Base-by-base conservation (phyloP, 2,797 vertebrate genomes). In the Scarus forsteni region DNA sequence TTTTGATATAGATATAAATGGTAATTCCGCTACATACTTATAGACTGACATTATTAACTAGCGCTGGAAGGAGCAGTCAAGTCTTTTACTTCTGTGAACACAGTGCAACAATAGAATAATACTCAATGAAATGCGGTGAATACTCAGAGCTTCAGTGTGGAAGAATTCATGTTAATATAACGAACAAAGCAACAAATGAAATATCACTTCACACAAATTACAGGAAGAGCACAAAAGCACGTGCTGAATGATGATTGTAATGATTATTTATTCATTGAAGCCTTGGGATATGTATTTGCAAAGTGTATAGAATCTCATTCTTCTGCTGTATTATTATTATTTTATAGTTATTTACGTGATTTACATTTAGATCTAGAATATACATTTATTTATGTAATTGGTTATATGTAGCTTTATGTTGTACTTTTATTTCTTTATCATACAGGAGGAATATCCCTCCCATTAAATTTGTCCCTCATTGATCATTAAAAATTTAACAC, bases 1-100 rank as follows among this genome's bases (percentile, higher is more conserved):
- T 76, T 79, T 39, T 67, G 59, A 79, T 68, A 16, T 40, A 60
- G 66, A 83, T 75, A 80, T 55, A 66, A 82, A 70, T 8, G 0
- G 36, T 50, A 3, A 15, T 49, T 74, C 36, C 7, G 64, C 56
- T 34, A 5, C 44, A 45, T 49, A 43, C 50, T 36, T 48, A 60
- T 8, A 18, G 48, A 65, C 57, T 66, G 53, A 13, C 40, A 54
- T 51, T 46, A 70, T 62, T 55, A 80, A 67, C 42, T 34, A 43
- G 43, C 45, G 46, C 15, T 58, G 53, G 35, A 39, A 55, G 11
- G 34, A 71, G 40, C 48, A 70, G 51, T 46, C 57, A 45, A 11
- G 43, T 63, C 53, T 19, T 60, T 62, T 57, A 49, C 36, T 51
- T 44, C 12, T 62, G 36, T 11, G 43, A 58, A 49, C 49, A 56